Evolutionary conservation across 2,797 vertebrate species (phyloP).

Genomic region (Girardinus metallicus): DNA sequence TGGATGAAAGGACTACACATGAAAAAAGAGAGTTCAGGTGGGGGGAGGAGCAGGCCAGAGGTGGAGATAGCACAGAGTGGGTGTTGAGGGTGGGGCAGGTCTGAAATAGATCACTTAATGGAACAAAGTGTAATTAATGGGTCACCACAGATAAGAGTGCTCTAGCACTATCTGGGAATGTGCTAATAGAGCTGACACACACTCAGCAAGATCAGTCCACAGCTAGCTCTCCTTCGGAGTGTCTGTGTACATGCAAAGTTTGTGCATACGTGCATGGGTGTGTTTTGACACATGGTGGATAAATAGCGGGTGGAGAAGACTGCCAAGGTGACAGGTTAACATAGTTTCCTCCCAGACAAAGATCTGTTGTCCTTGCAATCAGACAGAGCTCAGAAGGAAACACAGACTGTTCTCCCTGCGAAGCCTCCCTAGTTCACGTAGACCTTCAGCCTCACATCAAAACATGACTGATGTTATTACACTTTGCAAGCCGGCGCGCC

Average conservation of each 20-base stretch:
- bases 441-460: conserved; percentile 69
- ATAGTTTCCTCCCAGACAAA: conserved; percentile 61
- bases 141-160: conserved; percentile 84
- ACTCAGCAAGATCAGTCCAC: conserved; percentile 79
- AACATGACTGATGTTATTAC: conserved; percentile 82
- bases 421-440: conserved; percentile 49
- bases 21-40: conserved; percentile 59
- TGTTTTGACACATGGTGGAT: conserved; percentile 58
- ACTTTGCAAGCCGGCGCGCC: conserved; percentile 64
- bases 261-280: conserved; percentile 9
- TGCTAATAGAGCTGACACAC: conserved; percentile 87
- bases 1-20: conserved; percentile 3
- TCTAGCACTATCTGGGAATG: conserved; percentile 86
- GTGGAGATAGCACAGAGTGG: conserved; percentile 74
- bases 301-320: conserved; percentile 57
- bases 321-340: conserved; percentile 66
- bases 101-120: conserved; percentile 89
- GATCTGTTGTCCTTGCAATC: conserved; percentile 63
- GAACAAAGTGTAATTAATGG: conserved; percentile 91
- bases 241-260: conserved; percentile 17
- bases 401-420: conserved; percentile 20
- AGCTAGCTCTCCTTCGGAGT: conserved; percentile 64
- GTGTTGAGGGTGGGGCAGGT: conserved; percentile 78
- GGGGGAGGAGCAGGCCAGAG: conserved; percentile 68
- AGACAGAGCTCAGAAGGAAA: conserved; percentile 63